Evolutionary conservation across 2,888 invertebrate genomes (phyloP), one percentile per base, ranked within the genome.

Genomic region (Lithodes maja): DNA sequence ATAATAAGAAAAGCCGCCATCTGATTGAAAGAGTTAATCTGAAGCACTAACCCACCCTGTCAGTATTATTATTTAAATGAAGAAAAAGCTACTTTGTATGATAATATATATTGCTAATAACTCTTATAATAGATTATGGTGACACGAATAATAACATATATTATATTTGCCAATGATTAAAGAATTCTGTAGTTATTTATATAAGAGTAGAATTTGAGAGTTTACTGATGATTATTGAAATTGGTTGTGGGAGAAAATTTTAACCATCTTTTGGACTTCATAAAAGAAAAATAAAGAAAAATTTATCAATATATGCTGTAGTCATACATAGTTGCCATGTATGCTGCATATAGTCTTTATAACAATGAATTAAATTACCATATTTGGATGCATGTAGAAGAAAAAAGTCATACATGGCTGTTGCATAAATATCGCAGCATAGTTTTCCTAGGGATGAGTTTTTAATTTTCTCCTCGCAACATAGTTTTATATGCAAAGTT

Each of bases 111-210:
- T 81, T 89, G 69, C 68, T 69, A 69, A 82, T 82, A 84, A 85
- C 69, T 84, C 33, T 33, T 33, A 33, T 33, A 85, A 89, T 89
- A 89, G 88, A 50, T 86, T 86, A 82, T 85, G 85, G 77, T 86
- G 86, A 79, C 86, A 86, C 74, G 74, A 82, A 74, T 74, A 80
- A 74, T n/a, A 81, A 77, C 55, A 17, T 88, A 33, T 88, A 77
- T 89, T 84, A 75, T 89, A 89, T 83, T 71, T 89, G 88, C 88
- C 85, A 89, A 61, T 89, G 80, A 81, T 89, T 33, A 80, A 89
- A 85, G 49, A 85, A 71, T 80, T 79, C 55, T 68, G 78, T 81
- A 80, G 69, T 71, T 75, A 84, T 88, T 79, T 85, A 89, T 33
- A 33, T 89, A 84, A 85, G 83, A 89, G 88, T 89, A 89, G 88